Evolutionary conservation across 2,797 vertebrate species (phyloP), one percentile per base, ranked within the genome.

Genomic region (Aldrovandia affinis): DNA sequence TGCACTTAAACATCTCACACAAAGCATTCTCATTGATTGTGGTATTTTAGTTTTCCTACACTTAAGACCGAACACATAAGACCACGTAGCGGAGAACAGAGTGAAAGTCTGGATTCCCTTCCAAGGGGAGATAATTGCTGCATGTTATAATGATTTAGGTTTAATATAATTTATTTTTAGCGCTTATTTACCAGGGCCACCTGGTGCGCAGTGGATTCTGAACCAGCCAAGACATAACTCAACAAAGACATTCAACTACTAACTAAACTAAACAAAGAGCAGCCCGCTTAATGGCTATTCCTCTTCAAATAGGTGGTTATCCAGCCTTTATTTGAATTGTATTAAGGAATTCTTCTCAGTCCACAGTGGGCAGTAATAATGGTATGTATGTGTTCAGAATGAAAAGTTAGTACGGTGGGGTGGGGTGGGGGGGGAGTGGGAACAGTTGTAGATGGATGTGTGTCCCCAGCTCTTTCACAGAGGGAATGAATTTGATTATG

Each of bases 401-500:
- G 33, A 39, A 70, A 70, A 70, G 65, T 70, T 39, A 36, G 33
- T 12, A 25, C 18, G 65, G 36, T 50, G 12, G 12, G 15, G n/a
- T n/a, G n/a, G n/a, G 14, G 15, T 8, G 12, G 10, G 25, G 22
- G 15, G 36, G 20, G 36, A 39, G 65, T 70, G 18, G 30, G 28
- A 14, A 39, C 6, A 9, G 30, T 39, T 20, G 30, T 5, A 39
- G 65, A 20, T 14, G 2, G 63, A 28, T 36, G 63, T 28, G 20
- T 6, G 12, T 68, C 6, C 33, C 30, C 63, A 36, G 28, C 30
- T 68, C 33, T 70, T 70, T 44, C 42, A 44, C 22, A 44, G 36
- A 25, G 39, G 65, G 85, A 83, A 87, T 84, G 86, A 83, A 83
- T 90, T 87, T 89, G 90, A 93, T 93, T 92, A 91, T 79, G 89